Evolutionary conservation across 2,797 vertebrate species (phyloP).

Genomic region (Bradypus variegatus): DNA sequence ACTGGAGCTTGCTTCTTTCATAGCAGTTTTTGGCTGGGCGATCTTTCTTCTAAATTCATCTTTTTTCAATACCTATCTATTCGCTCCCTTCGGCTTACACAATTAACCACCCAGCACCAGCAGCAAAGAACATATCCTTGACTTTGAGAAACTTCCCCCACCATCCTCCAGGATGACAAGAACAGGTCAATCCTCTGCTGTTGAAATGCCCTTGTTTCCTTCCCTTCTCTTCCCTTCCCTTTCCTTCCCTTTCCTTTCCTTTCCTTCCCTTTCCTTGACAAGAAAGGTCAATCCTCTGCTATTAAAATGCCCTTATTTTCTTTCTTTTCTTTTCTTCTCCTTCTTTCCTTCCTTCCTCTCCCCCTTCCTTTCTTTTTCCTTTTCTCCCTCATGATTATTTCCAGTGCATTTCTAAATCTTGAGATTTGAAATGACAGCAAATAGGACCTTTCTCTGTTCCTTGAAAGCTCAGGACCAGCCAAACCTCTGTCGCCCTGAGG

Average conservation of each 20-base stretch:
- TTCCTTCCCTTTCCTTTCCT: background rate
- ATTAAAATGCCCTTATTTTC: background rate
- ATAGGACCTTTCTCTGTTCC: background rate
- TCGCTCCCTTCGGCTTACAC: conserved; percentile 14
- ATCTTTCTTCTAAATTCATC: conserved; percentile 55
- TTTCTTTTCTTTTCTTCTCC: background rate
- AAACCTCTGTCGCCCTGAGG: background rate
- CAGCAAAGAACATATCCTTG: background rate
- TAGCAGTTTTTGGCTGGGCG: conserved; percentile 44
- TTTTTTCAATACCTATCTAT: conserved; percentile 14
- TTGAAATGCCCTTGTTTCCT: background rate
- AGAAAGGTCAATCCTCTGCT: background rate
- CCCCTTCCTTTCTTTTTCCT: background rate
- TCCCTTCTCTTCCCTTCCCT: background rate
- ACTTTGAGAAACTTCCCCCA: background rate
- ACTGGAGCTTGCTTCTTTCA: conserved; percentile 53
- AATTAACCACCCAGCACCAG: conserved; percentile 7
- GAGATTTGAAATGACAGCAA: background rate
- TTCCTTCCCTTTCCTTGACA: background rate
- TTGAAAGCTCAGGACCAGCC: background rate
- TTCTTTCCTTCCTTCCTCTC: background rate
- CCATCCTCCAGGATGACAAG: conserved; percentile 1
- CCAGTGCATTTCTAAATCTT: conserved; percentile 30
- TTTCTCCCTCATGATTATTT: background rate
- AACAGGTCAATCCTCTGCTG: background rate